A percentile compares a stretch with the other conserved stretches of the same genome.
Evolutionary conservation across 2,113 vertebrate species (phyloP).

Genomic region (Rhea americana): DNA sequence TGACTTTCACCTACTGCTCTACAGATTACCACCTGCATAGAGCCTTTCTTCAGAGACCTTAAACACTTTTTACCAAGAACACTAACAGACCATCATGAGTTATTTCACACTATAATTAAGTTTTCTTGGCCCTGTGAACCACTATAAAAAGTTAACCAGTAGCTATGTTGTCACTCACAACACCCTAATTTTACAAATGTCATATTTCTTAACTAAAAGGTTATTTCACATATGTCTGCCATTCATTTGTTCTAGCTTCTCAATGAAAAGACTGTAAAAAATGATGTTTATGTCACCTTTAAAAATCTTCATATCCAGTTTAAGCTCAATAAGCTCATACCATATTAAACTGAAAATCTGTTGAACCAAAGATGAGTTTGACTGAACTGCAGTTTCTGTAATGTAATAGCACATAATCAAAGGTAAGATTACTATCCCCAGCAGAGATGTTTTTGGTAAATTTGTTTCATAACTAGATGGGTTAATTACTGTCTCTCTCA

Average conservation of each 20-base stretch:
- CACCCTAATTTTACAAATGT: neutral
- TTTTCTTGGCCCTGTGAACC: constrained; percentile 3
- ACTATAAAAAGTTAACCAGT: constrained; percentile 6
- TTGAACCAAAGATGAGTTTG: neutral
- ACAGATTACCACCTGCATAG: neutral
- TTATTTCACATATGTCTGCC: neutral
- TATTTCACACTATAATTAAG: constrained; percentile 10
- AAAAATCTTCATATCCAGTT: neutral
- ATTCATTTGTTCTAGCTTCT: neutral
- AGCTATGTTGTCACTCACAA: constrained; percentile 9
- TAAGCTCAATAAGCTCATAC: constrained; percentile 10
- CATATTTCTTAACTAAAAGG: neutral
- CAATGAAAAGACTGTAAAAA: neutral
- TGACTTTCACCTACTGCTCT: neutral
- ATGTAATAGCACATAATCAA: neutral
- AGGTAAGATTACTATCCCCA: neutral
- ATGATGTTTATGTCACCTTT: constrained; percentile 33
- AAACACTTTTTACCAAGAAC: neutral
- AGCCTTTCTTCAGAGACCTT: neutral
- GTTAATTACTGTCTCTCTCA: neutral
- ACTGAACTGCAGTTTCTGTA: neutral
- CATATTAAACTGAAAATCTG: constrained; percentile 24
- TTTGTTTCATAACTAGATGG: neutral
- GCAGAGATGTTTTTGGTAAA: neutral
- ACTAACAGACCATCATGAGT: neutral